phyloP scores from a whole-genome alignment of 2,888 invertebrate genomes.

The Thecocarcelia acutangulata region DNA sequence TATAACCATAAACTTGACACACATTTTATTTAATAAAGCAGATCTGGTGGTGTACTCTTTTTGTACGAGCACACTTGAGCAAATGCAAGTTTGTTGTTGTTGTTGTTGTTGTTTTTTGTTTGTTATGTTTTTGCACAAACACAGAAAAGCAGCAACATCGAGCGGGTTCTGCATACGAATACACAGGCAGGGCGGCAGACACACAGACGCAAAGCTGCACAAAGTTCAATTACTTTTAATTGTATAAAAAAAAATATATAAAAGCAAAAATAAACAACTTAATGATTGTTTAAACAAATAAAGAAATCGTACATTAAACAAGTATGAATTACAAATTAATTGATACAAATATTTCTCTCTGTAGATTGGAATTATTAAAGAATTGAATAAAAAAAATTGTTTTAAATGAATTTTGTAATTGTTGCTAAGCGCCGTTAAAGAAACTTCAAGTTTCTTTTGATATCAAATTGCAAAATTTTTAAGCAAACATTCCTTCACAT shows the following conservation, averaged over 20 bases:
- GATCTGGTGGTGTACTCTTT: conserved; percentile 10
- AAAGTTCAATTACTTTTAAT: conserved; percentile 67
- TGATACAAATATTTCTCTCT: conserved; percentile 25
- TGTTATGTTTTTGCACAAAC: conserved; percentile 20
- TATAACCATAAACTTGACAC: conserved; percentile 68
- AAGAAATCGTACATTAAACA: conserved; percentile 30
- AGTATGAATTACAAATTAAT: conserved; percentile 57
- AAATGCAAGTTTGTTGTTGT: conserved; percentile 3
- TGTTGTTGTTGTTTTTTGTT: too few species aligned
- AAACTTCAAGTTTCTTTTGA: conserved; percentile 4
- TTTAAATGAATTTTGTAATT: conserved; percentile 4
- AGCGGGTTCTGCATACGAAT: not conserved
- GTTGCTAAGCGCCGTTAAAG: conserved; percentile 28
- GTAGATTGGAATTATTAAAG: conserved; percentile 24
- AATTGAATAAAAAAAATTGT: not conserved
- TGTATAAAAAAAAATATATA: conserved; percentile 21
- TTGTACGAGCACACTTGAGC: not conserved
- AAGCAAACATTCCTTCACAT: not conserved
- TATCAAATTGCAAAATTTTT: not conserved
- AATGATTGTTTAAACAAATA: conserved; percentile 45
- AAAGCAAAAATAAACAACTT: not conserved
- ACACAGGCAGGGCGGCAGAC: not conserved
- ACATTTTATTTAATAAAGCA: conserved; percentile 52
- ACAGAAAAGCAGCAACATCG: not conserved
- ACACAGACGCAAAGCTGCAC: conserved; percentile 9